Conservation (phyloP, 2,797 vertebrate genomes). For the Tauraco hartlaubi region DNA sequence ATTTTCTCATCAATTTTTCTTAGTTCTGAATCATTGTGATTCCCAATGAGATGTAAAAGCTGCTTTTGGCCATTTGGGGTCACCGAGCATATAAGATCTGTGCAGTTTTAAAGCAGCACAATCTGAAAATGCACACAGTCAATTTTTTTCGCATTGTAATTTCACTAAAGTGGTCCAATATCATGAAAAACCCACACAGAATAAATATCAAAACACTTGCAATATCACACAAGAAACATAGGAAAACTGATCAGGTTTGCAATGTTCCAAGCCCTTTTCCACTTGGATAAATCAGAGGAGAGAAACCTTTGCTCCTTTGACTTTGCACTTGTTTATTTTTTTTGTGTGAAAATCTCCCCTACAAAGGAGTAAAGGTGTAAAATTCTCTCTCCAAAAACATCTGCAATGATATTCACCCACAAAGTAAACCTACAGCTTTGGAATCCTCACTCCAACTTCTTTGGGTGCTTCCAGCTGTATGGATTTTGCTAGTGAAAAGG, state of each 20-base stretch:
- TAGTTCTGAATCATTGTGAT: not conserved
- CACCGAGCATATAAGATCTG: not conserved
- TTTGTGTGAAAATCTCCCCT: not conserved
- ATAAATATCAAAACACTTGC: not conserved
- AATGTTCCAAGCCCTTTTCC: not conserved
- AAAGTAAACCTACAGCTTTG: not conserved
- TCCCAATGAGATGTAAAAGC: conserved; percentile 44
- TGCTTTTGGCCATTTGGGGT: conserved; percentile 35
- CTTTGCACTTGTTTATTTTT: not conserved
- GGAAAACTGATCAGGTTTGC: not conserved
- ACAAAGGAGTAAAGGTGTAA: not conserved
- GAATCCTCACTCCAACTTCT: not conserved
- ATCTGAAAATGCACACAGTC: conserved; percentile 11
- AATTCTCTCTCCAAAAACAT: not conserved
- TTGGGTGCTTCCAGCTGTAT: not conserved
- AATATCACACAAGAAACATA: not conserved
- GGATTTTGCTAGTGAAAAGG: not conserved
- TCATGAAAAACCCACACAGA: not conserved
- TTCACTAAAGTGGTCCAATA: not conserved
- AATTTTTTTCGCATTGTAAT: not conserved
- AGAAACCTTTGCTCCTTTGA: not conserved
- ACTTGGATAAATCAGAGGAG: not conserved
- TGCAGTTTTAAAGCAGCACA: not conserved
- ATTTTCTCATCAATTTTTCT: conserved; percentile 36
- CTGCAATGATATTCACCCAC: not conserved